Conservation (phyloP, 2,888 invertebrate species). For the Junonia oenone region DNA sequence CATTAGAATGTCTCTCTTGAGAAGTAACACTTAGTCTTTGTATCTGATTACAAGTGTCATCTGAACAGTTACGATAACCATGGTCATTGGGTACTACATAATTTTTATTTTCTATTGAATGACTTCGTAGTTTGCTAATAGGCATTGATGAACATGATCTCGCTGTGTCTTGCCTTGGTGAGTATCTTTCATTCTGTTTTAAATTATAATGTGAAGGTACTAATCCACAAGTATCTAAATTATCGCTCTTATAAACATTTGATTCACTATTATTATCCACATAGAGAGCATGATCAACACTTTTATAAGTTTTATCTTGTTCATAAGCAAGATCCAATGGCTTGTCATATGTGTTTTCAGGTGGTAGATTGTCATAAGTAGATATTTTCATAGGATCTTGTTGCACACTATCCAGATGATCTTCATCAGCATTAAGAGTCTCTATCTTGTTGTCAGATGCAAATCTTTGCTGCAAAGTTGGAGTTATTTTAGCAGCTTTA, state of each 20-base stretch:
- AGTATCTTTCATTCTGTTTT: slow-evolving; percentile 60
- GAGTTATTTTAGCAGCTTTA: slow-evolving; percentile 76
- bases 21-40: slow-evolving; percentile 66
- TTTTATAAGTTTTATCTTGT: slow-evolving; percentile 70
- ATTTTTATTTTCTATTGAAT: slow-evolving; percentile 48
- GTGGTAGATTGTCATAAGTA: slow-evolving; percentile 65
- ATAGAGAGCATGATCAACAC: slow-evolving; percentile 74
- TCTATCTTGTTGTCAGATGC: slow-evolving; percentile 71
- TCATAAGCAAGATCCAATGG: slow-evolving; percentile 69
- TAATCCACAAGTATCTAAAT: slow-evolving; percentile 47
- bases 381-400: slow-evolving; percentile 62
- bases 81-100: slow-evolving; percentile 53
- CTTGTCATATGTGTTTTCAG: slow-evolving; percentile 72
- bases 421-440: slow-evolving; percentile 40
- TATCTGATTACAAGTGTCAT: slow-evolving; percentile 54
- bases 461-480: slow-evolving; percentile 74
- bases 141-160: slow-evolving; percentile 46
- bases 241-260: slow-evolving; percentile 52
- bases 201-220: slow-evolving; percentile 48
- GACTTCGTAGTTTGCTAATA: slow-evolving; percentile 50
- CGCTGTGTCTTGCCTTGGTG: slow-evolving; percentile 57
- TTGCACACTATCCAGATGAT: slow-evolving; percentile 42
- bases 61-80: slow-evolving; percentile 53
- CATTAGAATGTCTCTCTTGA: slow-evolving; percentile 59
- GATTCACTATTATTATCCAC: slow-evolving; percentile 57